Conservation (phyloP, 2,888 invertebrate species). For the Quadriops clusia region DNA sequence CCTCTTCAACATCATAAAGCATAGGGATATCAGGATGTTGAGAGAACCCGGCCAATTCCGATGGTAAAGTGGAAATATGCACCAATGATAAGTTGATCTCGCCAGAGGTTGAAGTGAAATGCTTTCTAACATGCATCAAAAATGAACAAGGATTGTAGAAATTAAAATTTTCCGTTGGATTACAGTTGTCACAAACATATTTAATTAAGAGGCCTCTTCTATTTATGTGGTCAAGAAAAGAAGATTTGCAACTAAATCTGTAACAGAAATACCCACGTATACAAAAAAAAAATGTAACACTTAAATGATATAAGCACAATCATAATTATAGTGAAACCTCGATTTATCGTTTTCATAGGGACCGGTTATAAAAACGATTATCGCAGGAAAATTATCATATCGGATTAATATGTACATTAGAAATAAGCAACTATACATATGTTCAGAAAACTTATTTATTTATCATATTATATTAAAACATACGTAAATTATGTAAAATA, state of each 20-base stretch:
- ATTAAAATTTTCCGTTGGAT: slow-evolving; percentile 14
- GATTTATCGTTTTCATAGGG: too few species aligned
- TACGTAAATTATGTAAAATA: too few species aligned
- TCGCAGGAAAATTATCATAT: too few species aligned
- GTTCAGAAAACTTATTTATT: too few species aligned
- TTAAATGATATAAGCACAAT: slow-evolving; percentile 3
- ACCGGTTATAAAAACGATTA: too few species aligned
- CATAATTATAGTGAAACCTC: neutral
- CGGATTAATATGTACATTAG: too few species aligned
- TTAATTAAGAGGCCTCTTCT: slow-evolving; percentile 27
- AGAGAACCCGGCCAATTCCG: slow-evolving; percentile 30
- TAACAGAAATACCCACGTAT: slow-evolving; percentile 12
- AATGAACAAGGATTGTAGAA: slow-evolving; percentile 34
- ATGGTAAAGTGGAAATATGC: slow-evolving; percentile 25
- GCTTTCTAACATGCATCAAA: slow-evolving; percentile 29
- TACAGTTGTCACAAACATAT: slow-evolving; percentile 28
- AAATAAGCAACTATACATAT: too few species aligned
- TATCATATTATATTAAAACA: too few species aligned
- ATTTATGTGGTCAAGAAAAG: slow-evolving; percentile 33
- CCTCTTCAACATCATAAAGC: slow-evolving; percentile 28
- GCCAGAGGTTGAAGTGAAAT: slow-evolving; percentile 25
- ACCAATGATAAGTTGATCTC: slow-evolving; percentile 26
- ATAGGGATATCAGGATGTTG: slow-evolving; percentile 26
- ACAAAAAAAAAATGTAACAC: slow-evolving; percentile 5
- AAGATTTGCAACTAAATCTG: slow-evolving; percentile 31